Evolutionary conservation across 2,888 invertebrate species (phyloP).

Genomic region (Troglohyphantes excavatus): DNA sequence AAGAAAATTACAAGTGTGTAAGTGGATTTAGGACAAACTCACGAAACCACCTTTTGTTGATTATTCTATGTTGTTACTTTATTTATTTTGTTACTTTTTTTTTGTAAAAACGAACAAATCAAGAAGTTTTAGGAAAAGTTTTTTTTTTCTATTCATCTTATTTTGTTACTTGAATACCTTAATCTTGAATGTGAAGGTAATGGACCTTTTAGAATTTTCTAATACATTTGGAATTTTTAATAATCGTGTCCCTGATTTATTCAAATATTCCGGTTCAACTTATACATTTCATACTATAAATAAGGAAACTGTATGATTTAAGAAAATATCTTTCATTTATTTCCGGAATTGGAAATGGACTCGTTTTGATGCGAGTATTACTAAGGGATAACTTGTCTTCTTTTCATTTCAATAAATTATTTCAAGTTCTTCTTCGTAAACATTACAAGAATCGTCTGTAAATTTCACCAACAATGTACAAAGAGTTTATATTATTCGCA

Average conservation of each 20-base stretch:
- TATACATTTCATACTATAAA: no score
- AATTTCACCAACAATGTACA: no score
- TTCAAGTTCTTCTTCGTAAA: no score
- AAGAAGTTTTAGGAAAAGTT: neutral
- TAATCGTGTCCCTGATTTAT: neutral
- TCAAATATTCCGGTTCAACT: neutral
- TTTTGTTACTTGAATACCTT: neutral
- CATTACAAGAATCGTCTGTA: no score
- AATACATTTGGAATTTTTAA: neutral
- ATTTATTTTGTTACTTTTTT: conserved; percentile 13
- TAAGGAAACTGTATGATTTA: no score
- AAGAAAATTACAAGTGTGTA: conserved; percentile 54
- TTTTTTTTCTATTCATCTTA: conserved; percentile 19
- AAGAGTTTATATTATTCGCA: no score
- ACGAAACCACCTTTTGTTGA: conserved; percentile 25
- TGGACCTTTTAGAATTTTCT: neutral
- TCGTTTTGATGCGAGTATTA: no score
- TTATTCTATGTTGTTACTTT: conserved; percentile 15
- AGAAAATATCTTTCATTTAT: no score
- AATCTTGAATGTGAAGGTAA: neutral
- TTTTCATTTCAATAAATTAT: no score
- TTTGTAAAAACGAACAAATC: neutral
- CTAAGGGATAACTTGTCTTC: no score
- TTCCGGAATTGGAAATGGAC: neutral
- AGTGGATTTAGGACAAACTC: conserved; percentile 1